These are phyloP conservation scores for Pseudococcus longispinus DNA, from an alignment of 2,888 invertebrate genomes.

Conservation along the genomic window DNA sequence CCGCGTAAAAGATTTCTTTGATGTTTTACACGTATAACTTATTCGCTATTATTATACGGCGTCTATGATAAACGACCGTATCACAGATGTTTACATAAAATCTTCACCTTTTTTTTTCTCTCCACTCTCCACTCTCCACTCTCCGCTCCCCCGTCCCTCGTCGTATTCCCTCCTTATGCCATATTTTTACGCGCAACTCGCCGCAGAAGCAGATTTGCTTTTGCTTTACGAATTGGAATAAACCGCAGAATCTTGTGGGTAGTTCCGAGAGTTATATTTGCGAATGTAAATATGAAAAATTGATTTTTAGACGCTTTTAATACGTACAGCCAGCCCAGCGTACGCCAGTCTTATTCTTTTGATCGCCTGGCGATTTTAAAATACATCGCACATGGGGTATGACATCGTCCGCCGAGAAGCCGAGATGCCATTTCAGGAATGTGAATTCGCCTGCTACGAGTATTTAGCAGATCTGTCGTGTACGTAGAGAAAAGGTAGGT, in stretches of 20 bases:
- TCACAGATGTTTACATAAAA: slow-evolving; percentile 41
- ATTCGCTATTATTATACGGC: slow-evolving; percentile 35
- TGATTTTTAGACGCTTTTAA: slow-evolving; percentile 11
- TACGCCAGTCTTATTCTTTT: neutral
- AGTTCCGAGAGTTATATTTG: neutral
- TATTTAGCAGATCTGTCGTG: neutral
- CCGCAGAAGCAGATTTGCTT: neutral
- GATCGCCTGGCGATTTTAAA: neutral
- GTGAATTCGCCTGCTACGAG: neutral
- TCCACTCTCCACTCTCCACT: neutral
- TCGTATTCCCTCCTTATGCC: neutral
- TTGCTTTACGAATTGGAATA: neutral
- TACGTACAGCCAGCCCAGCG: neutral
- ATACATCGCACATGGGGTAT: neutral
- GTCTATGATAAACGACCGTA: slow-evolving; percentile 30
- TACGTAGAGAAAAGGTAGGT: too few species aligned
- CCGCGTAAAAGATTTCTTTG: slow-evolving; percentile 16
- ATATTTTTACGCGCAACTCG: neutral
- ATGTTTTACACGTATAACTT: slow-evolving; percentile 30
- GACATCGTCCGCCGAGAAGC: neutral
- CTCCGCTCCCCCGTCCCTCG: neutral
- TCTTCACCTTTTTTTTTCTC: slow-evolving; percentile 4
- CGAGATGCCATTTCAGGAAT: neutral
- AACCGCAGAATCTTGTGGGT: slow-evolving; percentile 14
- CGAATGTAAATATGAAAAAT: slow-evolving; percentile 18